Evolutionary conservation across 2,797 vertebrate species (phyloP), one percentile per base, ranked within the genome.

Genomic region (Poecilia wingei): DNA sequence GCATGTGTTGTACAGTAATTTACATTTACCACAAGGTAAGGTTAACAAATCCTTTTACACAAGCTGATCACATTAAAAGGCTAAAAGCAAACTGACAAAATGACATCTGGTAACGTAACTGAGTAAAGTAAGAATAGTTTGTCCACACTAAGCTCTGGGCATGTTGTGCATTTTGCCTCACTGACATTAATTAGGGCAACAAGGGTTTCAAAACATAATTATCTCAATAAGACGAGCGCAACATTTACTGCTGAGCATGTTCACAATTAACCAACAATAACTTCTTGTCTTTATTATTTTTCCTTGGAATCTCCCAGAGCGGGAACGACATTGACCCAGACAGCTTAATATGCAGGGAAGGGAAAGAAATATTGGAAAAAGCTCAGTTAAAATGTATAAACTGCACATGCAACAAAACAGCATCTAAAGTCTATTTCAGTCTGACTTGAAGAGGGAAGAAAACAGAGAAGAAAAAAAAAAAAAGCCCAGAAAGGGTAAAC

Each of bases 361-460:
- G 53, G 22, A 81, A 61, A 71, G 16, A 2, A 45, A 84, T 20
- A n/a, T 53, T 73, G 31, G 33, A 79, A 83, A 87, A 76, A 20
- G 51, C 74, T 57, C 69, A 75, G 49, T 57, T 41, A 74, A 79
- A 53, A 53, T 49, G 51, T 72, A 22, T n/a, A 78, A 87, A 81
- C 45, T 77, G 55, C 64, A 47, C 36, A 76, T 28, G 31, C 70
- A 61, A 10, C 68, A 74, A 78, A 86, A 87, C 46, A 80, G 76
- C 74, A 75, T 84, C 84, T 87, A 80, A 90, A 87, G 85, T 85
- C 85, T 93, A 87, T 91, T 91, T 72, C 28, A 18, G 86, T 86
- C 61, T 0, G 47, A 78, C 79, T 82, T 59, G 66, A 84, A 78
- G 77, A 78, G 46, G 76, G 79, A 68, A 22, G 64, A 68, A 68